Base-by-base conservation (phyloP, 2,797 vertebrate species). In the Chloroceryle inda region DNA sequence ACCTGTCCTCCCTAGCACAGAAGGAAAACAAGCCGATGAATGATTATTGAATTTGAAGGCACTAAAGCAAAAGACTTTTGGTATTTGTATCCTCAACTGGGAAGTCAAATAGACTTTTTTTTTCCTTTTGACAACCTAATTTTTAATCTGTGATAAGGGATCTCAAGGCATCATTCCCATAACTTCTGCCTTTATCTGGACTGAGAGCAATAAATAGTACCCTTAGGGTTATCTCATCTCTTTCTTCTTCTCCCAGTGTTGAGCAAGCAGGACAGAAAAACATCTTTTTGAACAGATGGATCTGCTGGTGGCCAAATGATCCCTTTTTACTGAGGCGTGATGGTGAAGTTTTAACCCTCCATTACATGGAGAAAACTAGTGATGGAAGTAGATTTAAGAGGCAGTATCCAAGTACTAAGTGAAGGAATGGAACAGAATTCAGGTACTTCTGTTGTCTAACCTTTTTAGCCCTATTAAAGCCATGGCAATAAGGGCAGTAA, bases 1-100 rank as follows among this genome's bases (percentile, higher is more conserved):
- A 96, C 94, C 92, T 95, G 92, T 88, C 76, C 91, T 97, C 73
- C 77, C 74, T n/a, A 71, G 55, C 29, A 56, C 50, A 88, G 78
- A 80, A 87, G 37, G 58, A 94, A 96, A 96, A 93, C 58, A 88
- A 78, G 49, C 33, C 38, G 6, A 82, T 85, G 58, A 93, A 93
- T 92, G 79, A 86, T 92, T 89, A 85, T 58, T 53, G 52, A 67
- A 73, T 85, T 52, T 53, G n/a, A 89, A 90, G 89, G 55, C 62
- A 85, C 53, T 88, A 82, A 74, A 95, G 17, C 27, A 94, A 93
- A 90, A 96, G 66, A 8, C 13, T 92, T 66, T 68, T 20, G 40
- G 40, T 69, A 73, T 89, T 93, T 96, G 69, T 95, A 85, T 68
- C 82, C 53, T 85, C 85, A 86, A 35, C 68, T 78, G 85, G 35